A percentile compares a stretch with the other conserved stretches of the same genome.
Conservation (phyloP, 2,113 vertebrate genomes). For the Dinomys branickii region DNA sequence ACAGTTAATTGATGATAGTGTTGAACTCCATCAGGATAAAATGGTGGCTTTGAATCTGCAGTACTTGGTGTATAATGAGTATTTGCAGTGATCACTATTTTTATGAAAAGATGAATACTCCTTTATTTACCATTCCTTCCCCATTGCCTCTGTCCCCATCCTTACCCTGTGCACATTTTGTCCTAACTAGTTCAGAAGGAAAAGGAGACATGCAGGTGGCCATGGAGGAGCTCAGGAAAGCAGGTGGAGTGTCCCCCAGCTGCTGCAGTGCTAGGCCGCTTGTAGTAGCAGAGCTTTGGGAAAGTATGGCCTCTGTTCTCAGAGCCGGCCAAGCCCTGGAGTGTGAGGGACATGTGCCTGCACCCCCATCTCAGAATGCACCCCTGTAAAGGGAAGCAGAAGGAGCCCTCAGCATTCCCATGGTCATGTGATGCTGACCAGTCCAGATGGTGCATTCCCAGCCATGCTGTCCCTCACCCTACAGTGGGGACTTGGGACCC, state of each 20-base stretch:
- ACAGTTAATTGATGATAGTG: not conserved
- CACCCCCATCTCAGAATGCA: not conserved
- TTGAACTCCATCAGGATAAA: not conserved
- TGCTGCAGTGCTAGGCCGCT: slow-evolving; percentile 35
- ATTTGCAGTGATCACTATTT: not conserved
- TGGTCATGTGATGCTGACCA: not conserved
- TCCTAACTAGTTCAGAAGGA: slow-evolving; percentile 37
- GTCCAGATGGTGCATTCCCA: not conserved
- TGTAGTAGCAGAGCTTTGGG: not conserved
- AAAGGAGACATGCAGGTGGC: slow-evolving; percentile 26
- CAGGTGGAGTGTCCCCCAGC: slow-evolving; percentile 63
- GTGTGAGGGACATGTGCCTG: not conserved
- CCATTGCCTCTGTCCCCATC: not conserved
- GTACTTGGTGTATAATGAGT: not conserved
- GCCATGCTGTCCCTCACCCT: not conserved
- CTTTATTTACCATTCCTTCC: not conserved
- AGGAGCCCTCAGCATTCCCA: not conserved
- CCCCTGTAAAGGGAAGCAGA: not conserved
- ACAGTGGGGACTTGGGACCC: not conserved
- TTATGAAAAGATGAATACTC: not conserved
- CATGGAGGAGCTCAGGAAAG: slow-evolving; percentile 59
- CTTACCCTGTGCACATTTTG: not conserved
- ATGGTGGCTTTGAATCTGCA: not conserved
- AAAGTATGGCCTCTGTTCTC: not conserved
- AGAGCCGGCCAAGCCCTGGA: not conserved